Evolutionary conservation across 2,113 vertebrate genomes (phyloP).

Genomic region (Albula goreensis): DNA sequence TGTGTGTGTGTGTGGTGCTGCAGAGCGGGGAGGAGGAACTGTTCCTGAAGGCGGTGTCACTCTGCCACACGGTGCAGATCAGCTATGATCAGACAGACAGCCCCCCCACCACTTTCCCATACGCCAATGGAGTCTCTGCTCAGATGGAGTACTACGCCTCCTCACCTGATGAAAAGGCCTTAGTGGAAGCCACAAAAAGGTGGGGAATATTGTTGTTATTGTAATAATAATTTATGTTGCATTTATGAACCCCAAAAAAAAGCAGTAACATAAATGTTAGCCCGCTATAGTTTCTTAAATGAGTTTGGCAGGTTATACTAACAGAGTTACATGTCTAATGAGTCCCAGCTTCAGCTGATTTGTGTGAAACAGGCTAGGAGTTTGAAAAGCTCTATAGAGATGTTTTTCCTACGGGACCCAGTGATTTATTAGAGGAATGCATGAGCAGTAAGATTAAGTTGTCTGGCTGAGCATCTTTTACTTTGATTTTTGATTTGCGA

Average conservation of each 20-base stretch:
- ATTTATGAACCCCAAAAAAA: too few species aligned
- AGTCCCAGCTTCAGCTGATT: too few species aligned
- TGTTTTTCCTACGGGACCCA: too few species aligned
- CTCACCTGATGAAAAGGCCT: constrained; percentile 93
- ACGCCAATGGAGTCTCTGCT: constrained; percentile 71
- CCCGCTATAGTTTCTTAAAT: too few species aligned
- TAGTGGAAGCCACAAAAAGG: constrained; percentile 96
- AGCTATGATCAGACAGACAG: constrained; percentile 89
- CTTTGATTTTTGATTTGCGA: neutral
- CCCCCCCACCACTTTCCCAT: constrained; percentile 77
- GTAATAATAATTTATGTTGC: too few species aligned
- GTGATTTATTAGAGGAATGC: too few species aligned
- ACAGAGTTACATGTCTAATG: too few species aligned
- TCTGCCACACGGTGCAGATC: constrained; percentile 96
- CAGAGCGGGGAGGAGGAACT: constrained; percentile 86
- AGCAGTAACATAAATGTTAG: too few species aligned
- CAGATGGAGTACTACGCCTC: constrained; percentile 85
- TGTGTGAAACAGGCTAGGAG: too few species aligned
- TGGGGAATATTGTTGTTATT: constrained; percentile 40
- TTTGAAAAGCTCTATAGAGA: too few species aligned
- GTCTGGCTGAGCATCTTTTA: neutral
- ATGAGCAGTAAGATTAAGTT: neutral
- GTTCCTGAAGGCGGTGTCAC: constrained; percentile 91
- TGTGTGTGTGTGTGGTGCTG: neutral
- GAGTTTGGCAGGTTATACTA: too few species aligned